Percentiles rank a stretch among this genome's conserved stretches.
phyloP scores from a whole-genome alignment of 2,113 vertebrate species.

The Aspiorhynchus laticeps region DNA sequence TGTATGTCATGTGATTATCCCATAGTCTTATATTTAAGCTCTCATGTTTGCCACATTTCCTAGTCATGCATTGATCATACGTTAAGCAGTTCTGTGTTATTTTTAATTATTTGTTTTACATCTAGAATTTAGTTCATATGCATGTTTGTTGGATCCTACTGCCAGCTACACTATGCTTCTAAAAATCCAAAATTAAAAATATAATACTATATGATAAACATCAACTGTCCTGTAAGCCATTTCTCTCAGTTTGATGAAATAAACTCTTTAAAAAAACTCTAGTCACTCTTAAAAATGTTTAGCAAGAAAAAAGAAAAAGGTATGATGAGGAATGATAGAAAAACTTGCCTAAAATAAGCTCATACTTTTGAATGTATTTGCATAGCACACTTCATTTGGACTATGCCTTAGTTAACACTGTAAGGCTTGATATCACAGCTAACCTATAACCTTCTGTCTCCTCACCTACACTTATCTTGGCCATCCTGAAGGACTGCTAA shows the following conservation, averaged over 20 bases:
- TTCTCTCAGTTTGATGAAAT: neutral
- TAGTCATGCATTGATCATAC: neutral
- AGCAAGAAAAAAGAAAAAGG: neutral
- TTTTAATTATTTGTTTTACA: neutral
- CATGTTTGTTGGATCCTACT: no score
- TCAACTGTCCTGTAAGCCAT: neutral
- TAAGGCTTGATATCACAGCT: conserved; percentile 20
- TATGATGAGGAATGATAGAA: neutral
- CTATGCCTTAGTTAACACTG: conserved; percentile 3
- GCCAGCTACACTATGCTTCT: neutral
- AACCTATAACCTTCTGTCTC: conserved; percentile 19
- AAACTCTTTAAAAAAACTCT: neutral
- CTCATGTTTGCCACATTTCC: no score
- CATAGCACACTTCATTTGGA: neutral
- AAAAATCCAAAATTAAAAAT: neutral
- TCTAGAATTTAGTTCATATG: no score
- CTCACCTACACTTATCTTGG: conserved; percentile 29
- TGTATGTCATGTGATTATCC: no score
- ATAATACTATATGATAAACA: neutral
- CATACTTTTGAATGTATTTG: neutral
- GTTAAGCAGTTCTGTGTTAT: neutral
- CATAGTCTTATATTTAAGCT: no score
- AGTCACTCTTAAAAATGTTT: neutral
- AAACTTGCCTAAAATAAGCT: neutral
- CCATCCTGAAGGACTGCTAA: conserved; percentile 48